Percentiles rank a stretch among this genome's conserved stretches.
phyloP scores from a whole-genome alignment of 1,140 invertebrate genomes.

The Diorhabda carinulata region DNA sequence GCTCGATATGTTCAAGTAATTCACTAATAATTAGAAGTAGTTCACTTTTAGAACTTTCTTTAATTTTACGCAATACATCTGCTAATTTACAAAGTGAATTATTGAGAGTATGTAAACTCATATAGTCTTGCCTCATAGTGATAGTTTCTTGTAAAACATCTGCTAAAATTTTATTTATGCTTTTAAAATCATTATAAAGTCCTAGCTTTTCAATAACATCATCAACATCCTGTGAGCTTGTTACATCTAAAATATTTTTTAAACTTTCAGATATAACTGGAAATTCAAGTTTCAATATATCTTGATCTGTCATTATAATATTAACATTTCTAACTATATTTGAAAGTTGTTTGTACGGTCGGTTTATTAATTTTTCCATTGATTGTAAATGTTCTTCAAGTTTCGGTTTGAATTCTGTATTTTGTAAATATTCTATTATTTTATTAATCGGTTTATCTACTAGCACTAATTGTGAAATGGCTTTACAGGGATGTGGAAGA shows the following conservation, averaged over 20 bases:
- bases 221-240: conserved; percentile 14
- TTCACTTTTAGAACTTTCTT: background rate
- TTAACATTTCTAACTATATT: conserved; percentile 11
- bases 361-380: conserved; percentile 12
- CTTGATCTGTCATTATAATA: conserved; percentile 10
- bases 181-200: conserved; percentile 8
- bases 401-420: background rate
- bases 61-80: background rate
- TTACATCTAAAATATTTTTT: conserved; percentile 7
- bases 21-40: background rate
- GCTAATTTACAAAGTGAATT: conserved; percentile 12
- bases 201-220: conserved; percentile 4
- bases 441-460: conserved; percentile 14
- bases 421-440: conserved; percentile 10
- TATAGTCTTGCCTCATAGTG: conserved; percentile 27
- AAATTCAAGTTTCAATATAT: conserved; percentile 22
- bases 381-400: conserved; percentile 7
- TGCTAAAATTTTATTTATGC: conserved; percentile 1
- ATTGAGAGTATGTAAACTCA: conserved; percentile 20
- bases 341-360: conserved; percentile 7
- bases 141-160: conserved; percentile 22
- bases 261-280: conserved; percentile 18
- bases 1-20: conserved; percentile 8
- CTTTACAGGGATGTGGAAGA: conserved; percentile 13
- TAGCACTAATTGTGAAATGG: background rate